These are phyloP conservation scores for Agrochola litura DNA, from an alignment of 2,888 invertebrate species.

Conservation along the genomic window DNA sequence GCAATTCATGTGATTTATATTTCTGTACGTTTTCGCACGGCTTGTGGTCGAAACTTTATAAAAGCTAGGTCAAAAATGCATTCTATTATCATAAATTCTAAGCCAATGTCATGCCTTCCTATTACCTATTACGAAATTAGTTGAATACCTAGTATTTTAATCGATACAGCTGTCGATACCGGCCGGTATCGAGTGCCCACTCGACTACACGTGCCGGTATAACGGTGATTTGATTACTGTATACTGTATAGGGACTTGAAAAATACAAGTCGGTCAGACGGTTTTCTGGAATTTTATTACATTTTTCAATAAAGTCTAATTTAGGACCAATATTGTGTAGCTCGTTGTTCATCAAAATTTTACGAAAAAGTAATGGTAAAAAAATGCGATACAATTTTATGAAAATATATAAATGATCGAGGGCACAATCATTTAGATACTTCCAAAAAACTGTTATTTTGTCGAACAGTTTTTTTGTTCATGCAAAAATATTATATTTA, in stretches of 20 bases:
- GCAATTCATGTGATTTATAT: too few species aligned
- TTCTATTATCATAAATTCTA: neutral
- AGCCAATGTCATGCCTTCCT: neutral
- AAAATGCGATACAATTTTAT: too few species aligned
- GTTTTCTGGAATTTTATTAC: constrained; percentile 1
- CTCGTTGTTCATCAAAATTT: neutral
- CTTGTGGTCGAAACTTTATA: too few species aligned
- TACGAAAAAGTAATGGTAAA: too few species aligned
- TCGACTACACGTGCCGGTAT: constrained; percentile 37
- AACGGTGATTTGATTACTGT: constrained; percentile 40
- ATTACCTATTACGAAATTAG: neutral
- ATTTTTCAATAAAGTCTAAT: constrained; percentile 35
- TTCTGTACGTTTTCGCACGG: too few species aligned
- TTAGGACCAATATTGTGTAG: neutral
- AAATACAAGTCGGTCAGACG: constrained; percentile 18
- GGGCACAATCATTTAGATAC: too few species aligned
- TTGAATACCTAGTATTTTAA: constrained; percentile 50
- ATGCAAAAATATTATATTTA: too few species aligned
- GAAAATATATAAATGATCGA: neutral
- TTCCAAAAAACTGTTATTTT: too few species aligned
- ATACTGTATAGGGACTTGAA: constrained; percentile 20
- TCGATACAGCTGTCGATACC: constrained; percentile 67
- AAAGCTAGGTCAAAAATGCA: neutral
- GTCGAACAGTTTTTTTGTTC: too few species aligned
- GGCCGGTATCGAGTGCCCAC: constrained; percentile 54